phyloP scores from a whole-genome alignment of 2,113 vertebrate genomes.

The Lepus timidus region DNA sequence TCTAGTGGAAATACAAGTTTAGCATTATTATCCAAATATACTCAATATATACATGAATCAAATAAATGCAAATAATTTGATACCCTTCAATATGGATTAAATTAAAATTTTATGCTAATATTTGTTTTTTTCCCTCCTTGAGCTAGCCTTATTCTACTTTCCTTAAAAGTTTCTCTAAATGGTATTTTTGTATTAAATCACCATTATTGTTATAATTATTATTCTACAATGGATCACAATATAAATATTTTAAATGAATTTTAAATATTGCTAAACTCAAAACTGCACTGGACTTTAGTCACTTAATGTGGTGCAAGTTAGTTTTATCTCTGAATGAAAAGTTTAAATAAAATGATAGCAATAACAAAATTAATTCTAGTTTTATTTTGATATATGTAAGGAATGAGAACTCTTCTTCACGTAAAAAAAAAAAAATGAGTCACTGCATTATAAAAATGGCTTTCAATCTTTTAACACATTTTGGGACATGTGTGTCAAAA shows the following conservation, averaged over 20 bases:
- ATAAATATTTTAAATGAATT: neutral
- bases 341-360: no score
- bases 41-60: neutral
- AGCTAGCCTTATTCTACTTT: neutral
- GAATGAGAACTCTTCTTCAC: neutral
- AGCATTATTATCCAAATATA: neutral
- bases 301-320: neutral
- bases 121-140: neutral
- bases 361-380: neutral
- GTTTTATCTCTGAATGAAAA: neutral
- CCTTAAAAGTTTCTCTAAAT: neutral
- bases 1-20: neutral
- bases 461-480: slow-evolving; percentile 18
- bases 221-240: neutral
- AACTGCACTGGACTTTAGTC: neutral
- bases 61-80: neutral
- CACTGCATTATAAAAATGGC: neutral
- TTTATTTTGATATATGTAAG: neutral
- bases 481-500: neutral
- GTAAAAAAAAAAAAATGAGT: neutral
- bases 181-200: neutral
- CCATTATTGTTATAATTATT: neutral
- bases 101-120: neutral
- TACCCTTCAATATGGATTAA: neutral
- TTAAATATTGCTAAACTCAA: neutral